Conservation (phyloP, 2,888 invertebrate genomes). For the Drosophila mercatorum region DNA sequence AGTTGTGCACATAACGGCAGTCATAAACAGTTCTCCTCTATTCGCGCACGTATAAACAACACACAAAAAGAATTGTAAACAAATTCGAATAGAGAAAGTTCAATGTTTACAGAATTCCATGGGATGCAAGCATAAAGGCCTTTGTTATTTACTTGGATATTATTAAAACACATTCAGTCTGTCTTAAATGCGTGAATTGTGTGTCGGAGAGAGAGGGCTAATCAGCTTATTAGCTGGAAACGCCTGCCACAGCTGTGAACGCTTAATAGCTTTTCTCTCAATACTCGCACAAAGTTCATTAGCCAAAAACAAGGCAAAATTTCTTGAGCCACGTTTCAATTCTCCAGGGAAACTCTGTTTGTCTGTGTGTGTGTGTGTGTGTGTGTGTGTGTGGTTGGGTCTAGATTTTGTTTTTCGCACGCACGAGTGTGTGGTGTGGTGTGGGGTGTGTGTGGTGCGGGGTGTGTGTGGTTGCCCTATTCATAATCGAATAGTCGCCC, state of each 20-base stretch:
- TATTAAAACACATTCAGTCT: background rate
- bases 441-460: slow-evolving; percentile 9
- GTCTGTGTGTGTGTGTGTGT: too few species aligned
- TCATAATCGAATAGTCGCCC: slow-evolving; percentile 52
- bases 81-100: slow-evolving; percentile 1
- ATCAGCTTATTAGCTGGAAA: slow-evolving; percentile 17
- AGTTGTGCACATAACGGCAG: slow-evolving; percentile 4
- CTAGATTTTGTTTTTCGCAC: slow-evolving; percentile 13
- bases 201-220: background rate
- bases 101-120: background rate
- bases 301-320: slow-evolving; percentile 8
- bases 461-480: slow-evolving; percentile 5
- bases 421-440: background rate
- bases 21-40: background rate
- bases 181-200: slow-evolving; percentile 3
- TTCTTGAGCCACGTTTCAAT: slow-evolving; percentile 7
- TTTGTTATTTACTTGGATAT: background rate
- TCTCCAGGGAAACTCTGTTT: background rate
- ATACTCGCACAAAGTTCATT: slow-evolving; percentile 21
- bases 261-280: background rate
- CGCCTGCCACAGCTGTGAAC: background rate
- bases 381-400: background rate
- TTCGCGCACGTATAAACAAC: background rate
- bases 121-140: background rate
- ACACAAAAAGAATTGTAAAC: background rate